A percentile compares a stretch with the other conserved stretches of the same genome.
These are phyloP conservation scores for Hypomecis atomaria DNA, from an alignment of 2,888 invertebrate genomes.

Conservation along the genomic window DNA sequence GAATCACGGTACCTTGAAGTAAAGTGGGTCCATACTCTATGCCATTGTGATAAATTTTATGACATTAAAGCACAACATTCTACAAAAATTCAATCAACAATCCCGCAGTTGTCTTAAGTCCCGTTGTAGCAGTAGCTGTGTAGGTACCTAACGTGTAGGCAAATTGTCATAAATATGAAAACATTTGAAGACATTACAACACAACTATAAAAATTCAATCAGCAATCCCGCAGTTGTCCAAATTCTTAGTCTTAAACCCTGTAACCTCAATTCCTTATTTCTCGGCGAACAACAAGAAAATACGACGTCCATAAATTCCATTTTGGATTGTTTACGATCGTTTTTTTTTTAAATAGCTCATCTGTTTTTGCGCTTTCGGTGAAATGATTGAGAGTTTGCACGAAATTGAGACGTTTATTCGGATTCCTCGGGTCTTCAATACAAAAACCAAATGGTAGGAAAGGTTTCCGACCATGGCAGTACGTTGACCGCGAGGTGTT, in stretches of 20 bases:
- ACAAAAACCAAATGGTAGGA: conserved; percentile 41
- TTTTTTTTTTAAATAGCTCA: conserved; percentile 47
- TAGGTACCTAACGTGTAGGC: too few species aligned
- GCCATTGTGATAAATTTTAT: too few species aligned
- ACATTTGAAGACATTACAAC: background rate
- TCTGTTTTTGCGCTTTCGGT: conserved; percentile 39
- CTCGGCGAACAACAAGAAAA: conserved; percentile 47
- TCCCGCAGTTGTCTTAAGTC: too few species aligned
- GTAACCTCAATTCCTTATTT: conserved; percentile 43
- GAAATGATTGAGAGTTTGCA: conserved; percentile 38
- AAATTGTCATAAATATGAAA: background rate
- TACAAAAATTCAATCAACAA: too few species aligned
- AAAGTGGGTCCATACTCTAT: too few species aligned
- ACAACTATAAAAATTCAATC: conserved; percentile 29
- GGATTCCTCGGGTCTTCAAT: conserved; percentile 34
- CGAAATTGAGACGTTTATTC: conserved; percentile 46
- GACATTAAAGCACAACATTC: too few species aligned
- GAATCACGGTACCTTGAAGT: too few species aligned
- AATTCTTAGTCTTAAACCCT: conserved; percentile 40
- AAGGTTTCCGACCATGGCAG: conserved; percentile 33
- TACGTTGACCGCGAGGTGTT: conserved; percentile 43
- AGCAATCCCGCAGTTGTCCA: conserved; percentile 2
- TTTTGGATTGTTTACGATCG: conserved; percentile 53
- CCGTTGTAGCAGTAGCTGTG: too few species aligned
- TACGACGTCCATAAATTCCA: conserved; percentile 53